Base-by-base conservation (phyloP, 2,113 vertebrate species). In the Acanthisitta chloris region DNA sequence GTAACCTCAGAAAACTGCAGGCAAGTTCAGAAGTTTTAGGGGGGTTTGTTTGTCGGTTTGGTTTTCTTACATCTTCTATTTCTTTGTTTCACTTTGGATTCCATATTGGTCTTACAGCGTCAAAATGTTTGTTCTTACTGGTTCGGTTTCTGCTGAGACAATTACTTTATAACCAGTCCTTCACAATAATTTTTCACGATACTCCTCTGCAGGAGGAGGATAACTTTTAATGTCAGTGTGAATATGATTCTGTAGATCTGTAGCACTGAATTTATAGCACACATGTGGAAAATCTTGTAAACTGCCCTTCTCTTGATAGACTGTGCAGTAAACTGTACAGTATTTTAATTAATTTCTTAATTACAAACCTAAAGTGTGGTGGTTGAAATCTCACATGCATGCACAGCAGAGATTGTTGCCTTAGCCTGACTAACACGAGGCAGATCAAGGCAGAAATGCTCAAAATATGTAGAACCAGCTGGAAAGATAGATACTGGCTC, bases 291-390 rank as follows among this genome's bases (percentile, higher is more conserved):
- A 96, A 96, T 90, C 95, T 88, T 96, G 94, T 92, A 96, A 96
- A 94, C 72, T 93, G 92, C 91, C 89, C 87, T 93, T 69, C 91
- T 97, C 94, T 89, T 95, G 92, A 90, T 74, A 95, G 86, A 61
- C 85, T 97, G 85, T 96, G 92, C 94, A 95, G 93, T 94, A 97
- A 97, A 96, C 97, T 98, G 94, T 97, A 96, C 40, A 94, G 86
- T 95, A 95, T 96, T 97, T 98, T 97, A 98, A 97, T 98, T 97
- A 97, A 96, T 96, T 98, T 96, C 93, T 97, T 97, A 92, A 98
- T 96, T 94, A 86, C 54, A 90, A 94, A 79, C 46, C 70, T 62
- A 43, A 97, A 97, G 77, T 96, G 80, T 88, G 57, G 67, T 94
- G 81, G 89, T 65, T 92, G 73, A 96, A 97, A 94, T 73, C 76